Percentiles rank a stretch among this genome's conserved stretches.
Conservation (phyloP, 2,113 vertebrate genomes). For the Chrysochloris asiatica region DNA sequence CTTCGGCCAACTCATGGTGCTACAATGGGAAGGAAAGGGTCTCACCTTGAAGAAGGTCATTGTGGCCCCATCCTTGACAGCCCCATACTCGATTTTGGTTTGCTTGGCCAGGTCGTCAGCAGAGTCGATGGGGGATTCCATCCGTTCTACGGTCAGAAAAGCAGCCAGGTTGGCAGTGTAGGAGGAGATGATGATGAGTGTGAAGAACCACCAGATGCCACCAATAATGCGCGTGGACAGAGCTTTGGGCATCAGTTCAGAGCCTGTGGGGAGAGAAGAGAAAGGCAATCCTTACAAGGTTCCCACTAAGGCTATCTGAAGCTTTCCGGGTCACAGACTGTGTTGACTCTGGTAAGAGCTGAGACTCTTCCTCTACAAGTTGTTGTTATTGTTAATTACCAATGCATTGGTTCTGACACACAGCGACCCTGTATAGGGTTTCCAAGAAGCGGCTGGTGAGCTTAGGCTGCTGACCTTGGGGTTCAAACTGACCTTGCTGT, state of each 20-base stretch:
- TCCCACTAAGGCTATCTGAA: neutral
- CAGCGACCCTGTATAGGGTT: no score
- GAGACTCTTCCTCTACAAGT: neutral
- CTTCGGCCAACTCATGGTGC: neutral
- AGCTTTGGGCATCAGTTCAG: conserved; percentile 99
- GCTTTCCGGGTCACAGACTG: neutral
- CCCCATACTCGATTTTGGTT: conserved; percentile 98
- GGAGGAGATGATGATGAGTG: conserved; percentile 98
- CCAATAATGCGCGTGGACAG: conserved; percentile 98
- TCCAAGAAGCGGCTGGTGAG: no score
- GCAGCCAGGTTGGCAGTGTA: conserved; percentile 98
- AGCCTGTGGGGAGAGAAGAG: conserved; percentile 86
- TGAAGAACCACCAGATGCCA: conserved; percentile 99
- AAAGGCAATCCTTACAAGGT: fast-evolving
- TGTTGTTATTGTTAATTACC: no score
- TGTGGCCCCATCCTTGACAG: conserved; percentile 96
- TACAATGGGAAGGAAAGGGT: neutral
- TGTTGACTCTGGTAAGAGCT: no score
- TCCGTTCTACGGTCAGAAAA: conserved; percentile 97
- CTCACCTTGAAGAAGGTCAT: conserved; percentile 99
- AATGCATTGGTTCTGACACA: no score
- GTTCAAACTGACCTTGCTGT: no score
- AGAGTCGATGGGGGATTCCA: conserved; percentile 97
- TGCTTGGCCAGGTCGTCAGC: conserved; percentile 99
- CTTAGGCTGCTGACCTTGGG: no score